A percentile compares a stretch with the other conserved stretches of the same genome.
phyloP scores from a whole-genome alignment of 2,113 vertebrate species.

The Menidia beryllina region DNA sequence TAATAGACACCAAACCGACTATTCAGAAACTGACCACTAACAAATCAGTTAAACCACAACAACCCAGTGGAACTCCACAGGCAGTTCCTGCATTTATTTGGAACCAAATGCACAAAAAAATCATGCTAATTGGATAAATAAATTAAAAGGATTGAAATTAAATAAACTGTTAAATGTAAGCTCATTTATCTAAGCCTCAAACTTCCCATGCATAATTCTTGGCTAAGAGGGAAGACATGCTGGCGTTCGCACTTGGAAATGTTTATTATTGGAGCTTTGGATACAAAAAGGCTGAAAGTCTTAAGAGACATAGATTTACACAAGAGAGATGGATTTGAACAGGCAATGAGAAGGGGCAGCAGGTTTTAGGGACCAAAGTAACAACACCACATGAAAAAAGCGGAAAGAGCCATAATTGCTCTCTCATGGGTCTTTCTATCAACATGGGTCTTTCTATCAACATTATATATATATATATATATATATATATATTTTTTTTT shows the following conservation, averaged over 20 bases:
- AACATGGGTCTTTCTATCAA: too few species aligned
- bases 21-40: background rate
- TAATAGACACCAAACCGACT: too few species aligned
- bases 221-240: constrained; percentile 52
- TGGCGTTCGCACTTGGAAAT: constrained; percentile 62
- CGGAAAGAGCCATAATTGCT: background rate
- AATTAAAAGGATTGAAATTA: constrained; percentile 53
- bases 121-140: constrained; percentile 45
- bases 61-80: constrained; percentile 13
- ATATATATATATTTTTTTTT: too few species aligned
- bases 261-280: constrained; percentile 65
- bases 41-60: constrained; percentile 41
- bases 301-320: constrained; percentile 18
- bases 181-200: constrained; percentile 35
- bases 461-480: too few species aligned
- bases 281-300: constrained; percentile 46
- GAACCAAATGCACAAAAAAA: constrained; percentile 23
- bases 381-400: constrained; percentile 11
- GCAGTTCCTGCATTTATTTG: constrained; percentile 42
- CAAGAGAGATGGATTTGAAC: constrained; percentile 24
- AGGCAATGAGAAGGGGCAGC: constrained; percentile 11
- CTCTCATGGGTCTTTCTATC: background rate
- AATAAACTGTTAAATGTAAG: constrained; percentile 47
- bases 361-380: constrained; percentile 7
- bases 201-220: constrained; percentile 53